Base-by-base conservation (phyloP, 35 echinoderm and acorn worm species). In the Heliocidaris tuberculata region DNA sequence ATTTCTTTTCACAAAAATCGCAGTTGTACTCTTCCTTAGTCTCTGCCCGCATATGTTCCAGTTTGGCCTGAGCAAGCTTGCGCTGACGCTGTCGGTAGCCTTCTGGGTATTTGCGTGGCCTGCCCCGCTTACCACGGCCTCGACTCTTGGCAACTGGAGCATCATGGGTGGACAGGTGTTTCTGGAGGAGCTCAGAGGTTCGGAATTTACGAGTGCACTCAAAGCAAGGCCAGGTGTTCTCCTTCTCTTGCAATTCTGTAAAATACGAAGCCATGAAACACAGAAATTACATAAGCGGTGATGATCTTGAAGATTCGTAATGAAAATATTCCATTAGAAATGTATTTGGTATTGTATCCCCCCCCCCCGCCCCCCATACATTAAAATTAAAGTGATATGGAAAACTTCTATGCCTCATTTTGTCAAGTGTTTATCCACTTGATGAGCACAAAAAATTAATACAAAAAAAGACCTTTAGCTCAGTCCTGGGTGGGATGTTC, bases 161-260 rank as follows among this genome's bases (percentile, higher is more conserved):
- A 95, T 99, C 98, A 59, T 99, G 98, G 86, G 95, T 96, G 21
- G 96, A 92, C 59, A 99, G 93, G 90, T 99, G 98, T 86, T 97
- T 97, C 90, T 99, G 98, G 2, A 99, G 94, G 9, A 99, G 98
- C 30, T 99, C 98, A 1, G 98, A 99, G 88, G 98, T 97, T 31
- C 97, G 70, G 92, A 99, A 99, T 92, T 97, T 99, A 6, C 96
- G 93, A 30, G 94, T 96, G 94, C 98, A 99, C 86, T 99, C 98
- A 93, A 97, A 99, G 86, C 98, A 99, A 11, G 98, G 98, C 98
- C 98, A 99, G 2, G 98, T 96, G 48, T 99, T 99, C 85, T 99
- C 98, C 89, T 99, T 99, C 42, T 99, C 98, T 95, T 96, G 92
- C 85, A 99, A 89, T 93, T 96, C 98, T 99, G 94, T 32, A 61